A percentile compares a stretch with the other conserved stretches of the same genome.
phyloP scores from a whole-genome alignment of 2,113 vertebrate genomes.

The Aldabrachelys gigantea region DNA sequence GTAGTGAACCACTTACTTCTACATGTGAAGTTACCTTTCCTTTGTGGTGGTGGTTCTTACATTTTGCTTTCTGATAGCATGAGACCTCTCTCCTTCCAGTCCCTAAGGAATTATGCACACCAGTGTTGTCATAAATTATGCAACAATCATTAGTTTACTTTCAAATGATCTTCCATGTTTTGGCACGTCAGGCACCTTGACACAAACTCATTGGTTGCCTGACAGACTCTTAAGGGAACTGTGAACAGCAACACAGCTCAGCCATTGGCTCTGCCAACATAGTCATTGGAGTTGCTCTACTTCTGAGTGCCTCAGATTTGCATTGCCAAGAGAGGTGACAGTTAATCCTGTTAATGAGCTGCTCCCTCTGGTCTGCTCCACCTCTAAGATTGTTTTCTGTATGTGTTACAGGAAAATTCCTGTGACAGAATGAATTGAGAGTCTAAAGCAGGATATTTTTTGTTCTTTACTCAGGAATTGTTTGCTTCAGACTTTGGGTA shows the following conservation, averaged over 20 bases:
- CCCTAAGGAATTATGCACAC: background rate
- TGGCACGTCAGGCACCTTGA: background rate
- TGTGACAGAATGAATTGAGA: background rate
- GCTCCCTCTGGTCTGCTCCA: background rate
- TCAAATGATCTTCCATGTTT: background rate
- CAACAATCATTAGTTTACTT: background rate
- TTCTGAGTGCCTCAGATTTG: background rate
- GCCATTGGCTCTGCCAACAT: background rate
- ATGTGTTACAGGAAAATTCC: background rate
- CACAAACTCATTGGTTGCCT: background rate
- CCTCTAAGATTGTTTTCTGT: background rate
- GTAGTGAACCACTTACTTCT: background rate
- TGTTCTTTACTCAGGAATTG: background rate
- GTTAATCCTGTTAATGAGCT: background rate
- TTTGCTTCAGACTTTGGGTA: background rate
- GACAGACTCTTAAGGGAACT: background rate
- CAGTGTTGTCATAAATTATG: too few relatives aligned
- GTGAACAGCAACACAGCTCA: background rate
- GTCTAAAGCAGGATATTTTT: background rate
- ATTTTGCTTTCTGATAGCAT: background rate
- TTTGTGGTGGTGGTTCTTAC: background rate
- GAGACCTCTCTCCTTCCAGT: background rate
- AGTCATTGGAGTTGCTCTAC: background rate
- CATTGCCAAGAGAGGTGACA: background rate
- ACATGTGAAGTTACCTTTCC: background rate